Base-by-base conservation (phyloP, 2,888 invertebrate species). In the Spialia ferax region DNA sequence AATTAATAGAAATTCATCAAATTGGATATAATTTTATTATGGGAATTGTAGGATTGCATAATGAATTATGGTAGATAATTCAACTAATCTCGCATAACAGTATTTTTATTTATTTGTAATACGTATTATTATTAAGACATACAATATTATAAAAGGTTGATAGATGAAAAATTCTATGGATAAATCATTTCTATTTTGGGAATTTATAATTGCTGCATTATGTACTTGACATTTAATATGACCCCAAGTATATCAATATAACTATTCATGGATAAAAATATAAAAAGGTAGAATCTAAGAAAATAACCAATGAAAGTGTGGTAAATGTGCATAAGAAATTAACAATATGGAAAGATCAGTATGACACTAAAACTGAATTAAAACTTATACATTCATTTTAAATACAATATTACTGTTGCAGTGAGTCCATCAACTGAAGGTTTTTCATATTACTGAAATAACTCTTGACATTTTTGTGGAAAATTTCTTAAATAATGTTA, bases 341-440 rank as follows among this genome's bases (percentile, higher is more conserved):
- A 23, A 59, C 1, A 8, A 29, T 45, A 13, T 18, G 18, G 18
- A 48, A 29, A 60, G 45, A 45, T 60, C 45, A 26, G 29, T 60
- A 60, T 11, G 18, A 60, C 60, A 60, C 45, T 45, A 45, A 60
- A 60, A 29, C 18, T 60, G 1, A n/a, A 38, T 38, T 38, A n/a
- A 11, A 35, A 10, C 35, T 35, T 11, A 35, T 35, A 29, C 10
- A 11, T 29, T 29, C 29, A 7, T 29, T 1, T 8, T 29, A 29
- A n/a, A n/a, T n/a, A n/a, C n/a, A n/a, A n/a, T n/a, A n/a, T n/a
- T n/a, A n/a, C n/a, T n/a, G n/a, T n/a, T n/a, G n/a, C n/a, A n/a
- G n/a, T n/a, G n/a, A 29, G 29, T 29, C 29, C 5, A 29, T 29
- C 29, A 29, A 29, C 29, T 29, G 29, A 29, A n/a, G n/a, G 29